These are phyloP conservation scores for Sinopyrophorus schimmeli DNA, from an alignment of 2,888 invertebrate genomes.

Conservation along the genomic window DNA sequence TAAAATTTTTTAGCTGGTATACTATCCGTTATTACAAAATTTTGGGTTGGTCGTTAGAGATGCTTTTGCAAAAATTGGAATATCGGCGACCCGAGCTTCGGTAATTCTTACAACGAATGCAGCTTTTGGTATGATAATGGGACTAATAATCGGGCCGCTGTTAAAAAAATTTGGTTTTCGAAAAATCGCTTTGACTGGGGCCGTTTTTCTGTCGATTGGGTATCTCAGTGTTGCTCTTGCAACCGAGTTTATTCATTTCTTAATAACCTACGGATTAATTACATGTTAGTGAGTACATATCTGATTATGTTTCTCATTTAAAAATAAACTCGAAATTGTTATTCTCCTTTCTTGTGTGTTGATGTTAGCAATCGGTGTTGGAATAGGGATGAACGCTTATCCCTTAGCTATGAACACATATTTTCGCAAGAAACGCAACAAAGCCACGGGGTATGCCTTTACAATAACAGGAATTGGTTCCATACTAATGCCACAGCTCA, in stretches of 20 bases:
- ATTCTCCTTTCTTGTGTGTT: too few relatives aligned
- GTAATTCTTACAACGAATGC: slow-evolving; percentile 69
- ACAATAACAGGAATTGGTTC: slow-evolving; percentile 74
- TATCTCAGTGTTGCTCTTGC: slow-evolving; percentile 63
- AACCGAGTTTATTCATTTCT: slow-evolving; percentile 61
- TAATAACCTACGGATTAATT: slow-evolving; percentile 69
- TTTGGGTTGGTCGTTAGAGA: slow-evolving; percentile 70
- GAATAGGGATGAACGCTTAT: slow-evolving; percentile 58
- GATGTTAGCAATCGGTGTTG: too few relatives aligned
- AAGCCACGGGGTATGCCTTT: slow-evolving; percentile 73
- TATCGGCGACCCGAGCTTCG: slow-evolving; percentile 65
- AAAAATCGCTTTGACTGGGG: slow-evolving; percentile 64
- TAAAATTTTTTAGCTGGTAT: slow-evolving; percentile 46
- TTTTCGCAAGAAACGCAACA: slow-evolving; percentile 69
- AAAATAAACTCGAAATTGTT: too few relatives aligned
- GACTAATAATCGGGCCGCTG: slow-evolving; percentile 67
- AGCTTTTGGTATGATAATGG: slow-evolving; percentile 69
- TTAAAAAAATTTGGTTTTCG: slow-evolving; percentile 66
- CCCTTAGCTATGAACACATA: slow-evolving; percentile 74
- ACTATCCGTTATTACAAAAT: slow-evolving; percentile 59
- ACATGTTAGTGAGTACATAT: slow-evolving; percentile 68
- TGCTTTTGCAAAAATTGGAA: slow-evolving; percentile 60
- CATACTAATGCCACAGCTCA: slow-evolving; percentile 71
- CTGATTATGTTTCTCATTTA: too few relatives aligned
- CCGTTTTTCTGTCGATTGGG: slow-evolving; percentile 60